Conservation (phyloP, 1,140 invertebrate species). For the Drosophila nannoptera region DNA sequence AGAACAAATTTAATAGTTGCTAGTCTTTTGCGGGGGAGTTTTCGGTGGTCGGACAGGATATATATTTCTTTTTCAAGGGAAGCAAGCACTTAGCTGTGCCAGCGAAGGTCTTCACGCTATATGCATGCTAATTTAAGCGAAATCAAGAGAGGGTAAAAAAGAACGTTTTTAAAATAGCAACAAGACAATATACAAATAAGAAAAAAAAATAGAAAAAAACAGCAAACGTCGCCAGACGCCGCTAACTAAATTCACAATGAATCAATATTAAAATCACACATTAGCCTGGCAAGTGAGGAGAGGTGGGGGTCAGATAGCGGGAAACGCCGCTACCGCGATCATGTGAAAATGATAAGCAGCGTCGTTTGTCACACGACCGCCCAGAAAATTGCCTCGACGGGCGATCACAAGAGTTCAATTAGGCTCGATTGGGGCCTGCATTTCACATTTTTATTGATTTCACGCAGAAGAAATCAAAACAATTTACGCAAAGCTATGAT, state of each 20-base stretch:
- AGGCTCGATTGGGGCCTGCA: conserved; percentile 58
- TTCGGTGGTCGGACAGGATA: conserved; percentile 32
- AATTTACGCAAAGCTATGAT: conserved; percentile 66
- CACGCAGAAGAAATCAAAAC: conserved; percentile 69
- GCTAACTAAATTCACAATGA: conserved; percentile 41
- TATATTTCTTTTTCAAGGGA: conserved; percentile 14
- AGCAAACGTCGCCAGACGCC: conserved; percentile 37
- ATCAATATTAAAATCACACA: conserved; percentile 46
- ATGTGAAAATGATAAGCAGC: conserved; percentile 72
- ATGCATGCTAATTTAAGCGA: conserved; percentile 42
- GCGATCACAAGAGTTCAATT: conserved; percentile 64
- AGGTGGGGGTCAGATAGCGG: not conserved
- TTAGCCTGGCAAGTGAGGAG: not conserved
- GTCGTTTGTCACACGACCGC: conserved; percentile 61
- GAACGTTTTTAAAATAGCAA: conserved; percentile 41
- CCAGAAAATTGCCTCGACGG: conserved; percentile 10
- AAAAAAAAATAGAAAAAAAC: conserved; percentile 1
- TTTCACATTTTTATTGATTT: conserved; percentile 64
- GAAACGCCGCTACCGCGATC: conserved; percentile 51
- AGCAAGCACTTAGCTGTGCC: conserved; percentile 38
- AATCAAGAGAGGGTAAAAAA: conserved; percentile 6
- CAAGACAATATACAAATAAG: conserved; percentile 13
- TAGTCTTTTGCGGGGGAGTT: not conserved
- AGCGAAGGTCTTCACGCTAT: conserved; percentile 34
- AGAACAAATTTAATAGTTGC: conserved; percentile 41